phyloP scores from a whole-genome alignment of 2,888 invertebrate genomes.

The Napeogenes inachia region DNA sequence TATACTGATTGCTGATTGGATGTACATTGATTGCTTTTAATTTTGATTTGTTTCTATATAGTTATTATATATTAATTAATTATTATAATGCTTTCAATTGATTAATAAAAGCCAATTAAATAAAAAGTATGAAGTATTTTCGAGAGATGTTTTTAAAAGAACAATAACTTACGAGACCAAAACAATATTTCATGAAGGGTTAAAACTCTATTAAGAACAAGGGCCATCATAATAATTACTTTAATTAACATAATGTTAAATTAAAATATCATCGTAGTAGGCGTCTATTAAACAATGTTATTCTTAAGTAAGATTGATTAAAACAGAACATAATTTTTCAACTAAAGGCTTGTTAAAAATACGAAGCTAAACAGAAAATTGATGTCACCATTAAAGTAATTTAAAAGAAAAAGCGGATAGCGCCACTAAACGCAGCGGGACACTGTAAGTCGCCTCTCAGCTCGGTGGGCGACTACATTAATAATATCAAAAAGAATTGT shows the following conservation, averaged over 20 bases:
- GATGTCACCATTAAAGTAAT: conserved; percentile 28
- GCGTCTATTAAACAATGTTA: neutral
- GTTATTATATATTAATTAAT: too few relatives aligned
- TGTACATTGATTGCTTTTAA: too few relatives aligned
- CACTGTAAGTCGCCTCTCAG: conserved; percentile 28
- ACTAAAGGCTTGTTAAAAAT: conserved; percentile 24
- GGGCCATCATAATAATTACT: too few relatives aligned
- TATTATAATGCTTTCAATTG: too few relatives aligned
- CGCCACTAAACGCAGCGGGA: conserved; percentile 26
- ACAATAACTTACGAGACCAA: too few relatives aligned
- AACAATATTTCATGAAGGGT: too few relatives aligned
- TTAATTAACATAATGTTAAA: neutral
- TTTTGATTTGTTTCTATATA: too few relatives aligned
- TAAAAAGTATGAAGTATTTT: too few relatives aligned
- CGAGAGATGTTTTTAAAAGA: too few relatives aligned
- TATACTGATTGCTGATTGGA: too few relatives aligned
- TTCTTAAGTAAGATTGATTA: neutral
- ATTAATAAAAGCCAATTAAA: too few relatives aligned
- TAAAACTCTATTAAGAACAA: too few relatives aligned
- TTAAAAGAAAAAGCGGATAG: conserved; percentile 24
- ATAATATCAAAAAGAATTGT: conserved; percentile 42
- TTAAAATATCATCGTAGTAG: neutral
- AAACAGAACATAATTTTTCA: neutral
- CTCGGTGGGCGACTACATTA: conserved; percentile 54
- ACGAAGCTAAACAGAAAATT: conserved; percentile 24